phyloP scores from a whole-genome alignment of 1,140 invertebrate genomes.

The Diprion similis region DNA sequence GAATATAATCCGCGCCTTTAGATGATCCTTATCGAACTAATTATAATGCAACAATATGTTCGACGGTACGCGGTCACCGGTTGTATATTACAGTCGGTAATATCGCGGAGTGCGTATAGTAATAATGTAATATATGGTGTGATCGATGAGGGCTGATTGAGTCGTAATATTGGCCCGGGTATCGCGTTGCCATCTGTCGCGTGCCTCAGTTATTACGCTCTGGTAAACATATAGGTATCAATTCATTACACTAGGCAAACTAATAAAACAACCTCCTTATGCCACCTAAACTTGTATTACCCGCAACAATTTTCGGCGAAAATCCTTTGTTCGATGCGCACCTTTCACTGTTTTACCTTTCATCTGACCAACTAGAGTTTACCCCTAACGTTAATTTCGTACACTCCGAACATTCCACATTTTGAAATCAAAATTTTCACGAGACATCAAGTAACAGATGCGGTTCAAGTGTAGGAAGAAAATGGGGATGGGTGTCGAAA shows the following conservation, averaged over 20 bases:
- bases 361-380: too few species aligned
- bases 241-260: conserved; percentile 42
- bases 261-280: conserved; percentile 46
- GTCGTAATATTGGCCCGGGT: conserved; percentile 50
- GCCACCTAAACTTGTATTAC: conserved; percentile 23
- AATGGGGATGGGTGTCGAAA: too few species aligned
- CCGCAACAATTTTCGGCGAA: background rate
- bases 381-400: too few species aligned
- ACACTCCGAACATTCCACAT: too few species aligned
- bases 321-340: background rate
- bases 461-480: too few species aligned
- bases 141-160: conserved; percentile 56
- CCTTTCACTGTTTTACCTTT: too few species aligned
- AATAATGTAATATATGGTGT: conserved; percentile 54
- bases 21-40: conserved; percentile 1
- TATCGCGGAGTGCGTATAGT: conserved; percentile 40
- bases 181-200: conserved; percentile 41
- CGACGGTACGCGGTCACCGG: conserved; percentile 12
- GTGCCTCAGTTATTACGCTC: conserved; percentile 46
- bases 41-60: conserved; percentile 31
- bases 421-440: too few species aligned
- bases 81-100: conserved; percentile 20
- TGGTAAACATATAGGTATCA: conserved; percentile 48
- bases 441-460: too few species aligned
- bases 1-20: background rate